phyloP scores from a whole-genome alignment of 2,113 vertebrate species.

The Scatophagus argus region DNA sequence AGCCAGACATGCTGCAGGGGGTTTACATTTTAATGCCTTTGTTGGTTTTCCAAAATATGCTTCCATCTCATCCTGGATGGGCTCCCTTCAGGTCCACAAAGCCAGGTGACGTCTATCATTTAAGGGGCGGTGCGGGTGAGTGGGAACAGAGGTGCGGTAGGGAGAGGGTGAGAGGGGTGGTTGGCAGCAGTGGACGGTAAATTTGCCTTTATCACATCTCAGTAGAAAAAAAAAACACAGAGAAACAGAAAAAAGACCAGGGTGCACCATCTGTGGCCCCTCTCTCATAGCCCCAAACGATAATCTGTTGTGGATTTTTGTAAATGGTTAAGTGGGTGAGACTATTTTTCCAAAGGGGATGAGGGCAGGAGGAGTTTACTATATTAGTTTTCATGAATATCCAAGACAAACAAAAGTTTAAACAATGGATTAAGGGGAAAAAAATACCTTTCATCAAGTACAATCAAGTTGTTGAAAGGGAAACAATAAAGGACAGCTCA shows the following conservation, averaged over 20 bases:
- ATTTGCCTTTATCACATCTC: conserved; percentile 61
- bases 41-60: conserved; percentile 90
- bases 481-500: background rate
- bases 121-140: conserved; percentile 25
- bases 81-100: conserved; percentile 82
- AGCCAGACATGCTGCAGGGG: conserved; percentile 87
- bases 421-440: background rate
- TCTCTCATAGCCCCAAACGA: conserved; percentile 44
- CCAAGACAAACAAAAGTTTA: background rate
- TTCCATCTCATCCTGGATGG: conserved; percentile 83
- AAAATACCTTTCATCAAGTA: background rate
- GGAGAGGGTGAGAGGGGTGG: background rate
- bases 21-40: conserved; percentile 88
- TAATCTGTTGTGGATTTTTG: conserved; percentile 67
- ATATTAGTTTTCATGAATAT: background rate
- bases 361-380: conserved; percentile 11
- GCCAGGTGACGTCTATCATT: conserved; percentile 81
- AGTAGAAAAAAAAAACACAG: conserved; percentile 34
- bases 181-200: background rate
- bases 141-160: background rate
- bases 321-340: conserved; percentile 52
- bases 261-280: conserved; percentile 72
- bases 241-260: conserved; percentile 21
- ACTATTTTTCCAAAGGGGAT: conserved; percentile 13
- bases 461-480: background rate